Conservation (phyloP, 2,113 vertebrate genomes). For the Hiodon alosoides region DNA sequence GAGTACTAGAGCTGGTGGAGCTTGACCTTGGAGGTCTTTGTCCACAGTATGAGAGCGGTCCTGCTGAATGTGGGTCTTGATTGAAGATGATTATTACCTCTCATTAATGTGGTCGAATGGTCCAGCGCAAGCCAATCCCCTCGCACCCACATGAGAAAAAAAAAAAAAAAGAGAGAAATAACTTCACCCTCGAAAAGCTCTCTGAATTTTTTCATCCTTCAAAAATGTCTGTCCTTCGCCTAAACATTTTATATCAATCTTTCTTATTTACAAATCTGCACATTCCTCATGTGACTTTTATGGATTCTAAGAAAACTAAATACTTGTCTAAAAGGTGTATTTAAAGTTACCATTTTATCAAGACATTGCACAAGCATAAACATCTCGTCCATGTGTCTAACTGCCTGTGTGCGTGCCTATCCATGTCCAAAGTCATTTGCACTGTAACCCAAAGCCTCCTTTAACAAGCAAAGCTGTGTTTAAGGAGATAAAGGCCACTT, state of each 20-base stretch:
- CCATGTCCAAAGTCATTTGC: too few species aligned
- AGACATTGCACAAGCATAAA: background rate
- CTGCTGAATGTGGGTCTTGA: background rate
- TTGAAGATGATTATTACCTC: conserved; percentile 13
- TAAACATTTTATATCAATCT: background rate
- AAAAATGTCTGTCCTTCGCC: background rate
- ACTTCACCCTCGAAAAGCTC: background rate
- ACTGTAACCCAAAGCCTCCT: background rate
- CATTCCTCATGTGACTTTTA: background rate
- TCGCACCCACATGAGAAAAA: background rate
- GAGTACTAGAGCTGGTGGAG: background rate
- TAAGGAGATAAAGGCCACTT: conserved; percentile 9
- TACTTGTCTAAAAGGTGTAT: background rate
- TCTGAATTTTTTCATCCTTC: background rate
- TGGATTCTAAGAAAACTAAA: background rate
- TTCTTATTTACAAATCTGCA: background rate
- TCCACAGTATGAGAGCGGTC: background rate
- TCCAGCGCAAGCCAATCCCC: background rate
- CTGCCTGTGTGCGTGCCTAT: background rate
- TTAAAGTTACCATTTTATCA: background rate
- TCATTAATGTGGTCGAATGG: conserved; percentile 5
- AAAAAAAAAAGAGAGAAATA: background rate
- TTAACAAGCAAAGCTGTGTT: conserved; percentile 7
- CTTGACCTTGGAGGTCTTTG: conserved; percentile 12
- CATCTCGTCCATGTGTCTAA: background rate